Conservation (phyloP, 2,888 invertebrate genomes). For the Acleris holmiana region DNA sequence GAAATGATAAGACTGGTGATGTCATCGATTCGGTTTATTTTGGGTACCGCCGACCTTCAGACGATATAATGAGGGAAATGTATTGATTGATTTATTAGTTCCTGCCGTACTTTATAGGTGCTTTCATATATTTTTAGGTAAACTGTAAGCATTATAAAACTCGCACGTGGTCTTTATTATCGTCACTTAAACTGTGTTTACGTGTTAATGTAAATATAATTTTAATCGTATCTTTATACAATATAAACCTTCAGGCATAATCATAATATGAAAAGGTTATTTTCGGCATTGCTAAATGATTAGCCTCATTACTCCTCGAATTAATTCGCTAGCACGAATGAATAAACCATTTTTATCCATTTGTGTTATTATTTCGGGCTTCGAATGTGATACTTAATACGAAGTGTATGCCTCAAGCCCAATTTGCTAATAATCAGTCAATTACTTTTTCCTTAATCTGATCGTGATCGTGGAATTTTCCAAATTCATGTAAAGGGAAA, state of each 20-base stretch:
- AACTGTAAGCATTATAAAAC: conserved; percentile 15
- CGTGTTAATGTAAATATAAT: conserved; percentile 6
- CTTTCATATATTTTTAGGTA: conserved; percentile 32
- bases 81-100: conserved; percentile 55
- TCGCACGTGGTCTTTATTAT: conserved; percentile 19
- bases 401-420: too few species aligned
- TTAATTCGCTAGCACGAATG: background rate
- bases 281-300: background rate
- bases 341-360: too few species aligned
- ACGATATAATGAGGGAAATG: conserved; percentile 49
- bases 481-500: too few species aligned
- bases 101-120: conserved; percentile 39
- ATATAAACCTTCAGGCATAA: too few species aligned
- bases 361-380: too few species aligned
- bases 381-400: too few species aligned
- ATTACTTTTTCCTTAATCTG: too few species aligned
- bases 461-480: too few species aligned
- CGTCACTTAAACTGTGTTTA: conserved; percentile 17
- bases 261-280: too few species aligned
- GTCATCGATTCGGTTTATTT: conserved; percentile 42
- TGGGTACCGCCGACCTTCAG: conserved; percentile 47
- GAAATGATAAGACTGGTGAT: conserved; percentile 30
- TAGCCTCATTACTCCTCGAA: background rate
- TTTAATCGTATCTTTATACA: background rate
- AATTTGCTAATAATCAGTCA: too few species aligned